phyloP scores from a whole-genome alignment of 1,140 invertebrate genomes.

The Phthorimaea operculella region DNA sequence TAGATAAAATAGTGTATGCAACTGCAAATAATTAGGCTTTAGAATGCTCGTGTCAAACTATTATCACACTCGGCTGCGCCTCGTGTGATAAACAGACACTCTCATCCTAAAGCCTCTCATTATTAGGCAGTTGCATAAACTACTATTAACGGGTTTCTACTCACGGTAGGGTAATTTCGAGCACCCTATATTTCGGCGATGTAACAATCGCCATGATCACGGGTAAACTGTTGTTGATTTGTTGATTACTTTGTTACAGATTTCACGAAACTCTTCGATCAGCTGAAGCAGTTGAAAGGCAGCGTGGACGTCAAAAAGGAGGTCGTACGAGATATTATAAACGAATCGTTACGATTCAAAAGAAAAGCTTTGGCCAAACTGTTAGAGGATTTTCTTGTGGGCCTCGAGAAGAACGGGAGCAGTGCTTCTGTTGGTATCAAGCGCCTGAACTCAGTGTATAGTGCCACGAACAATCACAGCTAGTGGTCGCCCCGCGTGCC shows the following conservation, averaged over 20 bases:
- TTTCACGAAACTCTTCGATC: conserved; percentile 72
- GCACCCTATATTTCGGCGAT: too few species aligned
- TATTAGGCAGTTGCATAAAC: too few species aligned
- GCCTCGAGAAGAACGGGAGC: conserved; percentile 63
- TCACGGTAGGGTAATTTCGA: too few species aligned
- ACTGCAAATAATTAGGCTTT: too few species aligned
- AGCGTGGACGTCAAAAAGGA: conserved; percentile 69
- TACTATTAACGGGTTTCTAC: too few species aligned
- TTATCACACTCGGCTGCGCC: too few species aligned
- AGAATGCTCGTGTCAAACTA: too few species aligned
- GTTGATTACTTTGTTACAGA: conserved; percentile 66
- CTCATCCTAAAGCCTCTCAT: too few species aligned
- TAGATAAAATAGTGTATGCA: too few species aligned
- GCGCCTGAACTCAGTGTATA: conserved; percentile 35
- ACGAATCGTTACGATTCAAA: conserved; percentile 79
- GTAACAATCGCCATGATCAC: too few species aligned
- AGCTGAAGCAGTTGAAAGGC: conserved; percentile 73
- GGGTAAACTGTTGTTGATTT: too few species aligned
- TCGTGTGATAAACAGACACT: too few species aligned
- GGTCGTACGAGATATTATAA: conserved; percentile 74
- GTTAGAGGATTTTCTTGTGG: conserved; percentile 64
- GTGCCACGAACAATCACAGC: conserved; percentile 42
- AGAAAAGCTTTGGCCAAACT: conserved; percentile 72
- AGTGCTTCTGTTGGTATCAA: conserved; percentile 52
- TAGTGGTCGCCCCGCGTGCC: conserved; percentile 29